Base-by-base conservation (phyloP, 2,888 invertebrate species). In the Meloe dianella region DNA sequence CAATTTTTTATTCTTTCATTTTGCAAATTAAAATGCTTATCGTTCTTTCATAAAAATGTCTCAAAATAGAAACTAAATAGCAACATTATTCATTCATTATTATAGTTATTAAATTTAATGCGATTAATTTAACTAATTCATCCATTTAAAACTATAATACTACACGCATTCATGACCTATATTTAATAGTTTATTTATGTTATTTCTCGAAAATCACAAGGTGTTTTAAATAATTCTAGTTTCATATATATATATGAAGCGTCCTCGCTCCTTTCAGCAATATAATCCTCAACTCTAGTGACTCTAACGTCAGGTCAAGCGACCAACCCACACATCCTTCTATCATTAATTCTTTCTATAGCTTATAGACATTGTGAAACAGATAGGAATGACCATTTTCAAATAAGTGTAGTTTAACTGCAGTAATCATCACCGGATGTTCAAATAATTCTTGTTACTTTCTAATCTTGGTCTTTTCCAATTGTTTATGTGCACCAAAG, bases 61-160 rank as follows among this genome's bases (percentile, higher is more conserved):
- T 14, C 22, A 56, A 57, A 29, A 29, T 20, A 57, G 17, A 57
- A 57, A 57, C 5, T 20, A 24, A 57, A 57, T 22, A 57, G 29
- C 0, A 29, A 22, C 57, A 29, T 29, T 27, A 57, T 29, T 27
- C 27, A 57, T 57, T 58, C 8, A 29, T 38, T 64, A 61, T 63
- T 61, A 64, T 24, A 64, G 61, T 61, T 67, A 67, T 61, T 64
- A 67, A 27, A 17, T 29, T 61, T 67, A 67, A 67, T 63, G 61
- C 64, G 4, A 63, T 60, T 67, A 67, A 67, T 61, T 67, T 67
- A 64, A 67, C 64, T 67, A 67, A 64, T 67, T 67, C 59, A 20
- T 17, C 57, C 64, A 64, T 67, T 67, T 63, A 64, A 57, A 62
- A 27, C 27, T 27, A 27, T 27, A 27, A 27, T 27, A 27, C 27